A percentile compares a stretch with the other conserved stretches of the same genome.
Conservation (phyloP, 2,797 vertebrate species). For the Perodicticus potto region DNA sequence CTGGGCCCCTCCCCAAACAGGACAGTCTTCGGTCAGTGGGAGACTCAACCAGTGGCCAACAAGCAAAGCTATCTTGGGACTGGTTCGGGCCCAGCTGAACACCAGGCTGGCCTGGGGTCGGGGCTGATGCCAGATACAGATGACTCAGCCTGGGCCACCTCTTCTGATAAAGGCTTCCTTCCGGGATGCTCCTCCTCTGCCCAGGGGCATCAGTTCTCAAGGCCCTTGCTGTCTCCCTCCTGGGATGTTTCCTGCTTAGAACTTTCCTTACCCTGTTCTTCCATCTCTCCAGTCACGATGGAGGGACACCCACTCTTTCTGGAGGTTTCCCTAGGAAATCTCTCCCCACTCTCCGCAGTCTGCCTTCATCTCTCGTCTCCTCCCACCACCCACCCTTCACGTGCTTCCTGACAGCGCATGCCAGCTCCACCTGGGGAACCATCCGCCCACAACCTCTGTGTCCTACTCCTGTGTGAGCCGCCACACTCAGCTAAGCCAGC, state of each 20-base stretch:
- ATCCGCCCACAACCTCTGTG: neutral
- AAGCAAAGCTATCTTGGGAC: neutral
- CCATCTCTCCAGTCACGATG: neutral
- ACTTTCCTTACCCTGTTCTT: neutral
- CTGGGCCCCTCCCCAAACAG: neutral
- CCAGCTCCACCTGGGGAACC: neutral
- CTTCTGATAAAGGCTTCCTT: neutral
- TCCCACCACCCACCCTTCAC: neutral
- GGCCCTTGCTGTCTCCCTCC: neutral
- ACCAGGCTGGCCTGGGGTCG: neutral
- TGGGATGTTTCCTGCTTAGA: neutral
- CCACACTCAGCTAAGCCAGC: neutral
- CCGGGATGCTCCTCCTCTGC: neutral
- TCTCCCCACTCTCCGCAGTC: neutral
- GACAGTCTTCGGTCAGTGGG: neutral
- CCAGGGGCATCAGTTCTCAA: too few relatives aligned
- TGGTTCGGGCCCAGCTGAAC: neutral
- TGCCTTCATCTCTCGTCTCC: neutral
- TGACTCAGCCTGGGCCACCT: neutral
- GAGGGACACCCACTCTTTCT: conserved; percentile 32
- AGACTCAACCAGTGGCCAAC: neutral
- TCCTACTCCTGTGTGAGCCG: neutral
- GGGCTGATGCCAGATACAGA: too few relatives aligned
- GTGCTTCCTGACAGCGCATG: neutral
- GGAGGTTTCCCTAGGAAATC: conserved; percentile 69